Percentiles rank a stretch among this genome's conserved stretches.
These are phyloP conservation scores for Drosophila bipectinata DNA, from an alignment of 1,140 invertebrate genomes.

Conservation along the genomic window DNA sequence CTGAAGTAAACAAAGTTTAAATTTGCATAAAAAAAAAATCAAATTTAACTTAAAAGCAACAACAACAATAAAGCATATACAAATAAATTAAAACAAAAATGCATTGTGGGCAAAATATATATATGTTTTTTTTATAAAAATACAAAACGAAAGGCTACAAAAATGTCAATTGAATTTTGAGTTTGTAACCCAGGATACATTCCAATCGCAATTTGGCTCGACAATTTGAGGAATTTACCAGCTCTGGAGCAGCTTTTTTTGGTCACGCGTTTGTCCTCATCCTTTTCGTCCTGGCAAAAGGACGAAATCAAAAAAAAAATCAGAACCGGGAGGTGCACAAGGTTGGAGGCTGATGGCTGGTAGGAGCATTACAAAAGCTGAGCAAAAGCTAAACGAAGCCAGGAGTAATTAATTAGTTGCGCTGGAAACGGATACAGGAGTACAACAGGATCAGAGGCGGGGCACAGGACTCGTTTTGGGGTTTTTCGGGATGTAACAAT, in stretches of 20 bases:
- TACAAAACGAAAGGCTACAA: constrained; percentile 6
- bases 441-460: neutral
- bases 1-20: neutral
- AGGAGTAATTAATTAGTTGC: constrained; percentile 41
- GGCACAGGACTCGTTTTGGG: neutral
- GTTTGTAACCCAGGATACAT: constrained; percentile 10
- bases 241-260: neutral
- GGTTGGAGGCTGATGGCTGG: too few species aligned
- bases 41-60: neutral
- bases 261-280: neutral
- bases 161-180: constrained; percentile 15
- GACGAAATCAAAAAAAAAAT: too few species aligned
- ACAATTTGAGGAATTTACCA: constrained; percentile 12
- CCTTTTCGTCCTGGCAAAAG: neutral
- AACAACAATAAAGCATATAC: neutral
- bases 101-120: neutral
- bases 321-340: neutral
- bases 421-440: constrained; percentile 32
- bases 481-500: constrained; percentile 13
- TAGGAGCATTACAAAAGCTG: constrained; percentile 26
- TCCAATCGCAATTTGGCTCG: constrained; percentile 26
- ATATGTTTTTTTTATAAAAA: neutral
- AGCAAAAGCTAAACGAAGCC: constrained; percentile 10
- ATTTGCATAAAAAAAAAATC: too few species aligned
- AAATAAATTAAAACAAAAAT: neutral